Conservation (phyloP, 1,140 invertebrate genomes). For the Thrips palmi region DNA sequence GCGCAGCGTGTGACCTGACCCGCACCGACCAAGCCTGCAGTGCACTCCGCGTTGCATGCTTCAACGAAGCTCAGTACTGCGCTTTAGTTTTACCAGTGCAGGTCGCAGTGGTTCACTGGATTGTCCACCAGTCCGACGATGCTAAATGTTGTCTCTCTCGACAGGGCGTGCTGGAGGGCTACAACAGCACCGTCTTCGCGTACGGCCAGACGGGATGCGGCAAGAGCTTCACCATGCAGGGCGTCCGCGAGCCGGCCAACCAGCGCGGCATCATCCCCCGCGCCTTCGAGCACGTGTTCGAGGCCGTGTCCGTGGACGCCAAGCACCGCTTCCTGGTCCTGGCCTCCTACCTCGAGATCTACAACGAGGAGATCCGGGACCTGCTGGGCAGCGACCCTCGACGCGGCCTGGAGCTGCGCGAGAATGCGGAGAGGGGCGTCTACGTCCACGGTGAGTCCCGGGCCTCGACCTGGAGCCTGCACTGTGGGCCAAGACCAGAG, state of each 20-base stretch:
- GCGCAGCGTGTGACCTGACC: too few species aligned
- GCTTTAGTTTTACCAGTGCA: too few species aligned
- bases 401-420: conserved; percentile 55
- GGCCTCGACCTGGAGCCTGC: conserved; percentile 17
- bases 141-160: conserved; percentile 22
- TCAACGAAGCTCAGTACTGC: background rate
- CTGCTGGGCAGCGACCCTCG: conserved; percentile 46
- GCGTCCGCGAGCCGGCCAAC: conserved; percentile 29
- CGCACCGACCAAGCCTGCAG: too few species aligned
- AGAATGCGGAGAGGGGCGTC: conserved; percentile 62
- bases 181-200: conserved; percentile 74
- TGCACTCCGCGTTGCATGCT: too few species aligned
- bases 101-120: conserved; percentile 18
- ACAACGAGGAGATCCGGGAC: conserved; percentile 76
- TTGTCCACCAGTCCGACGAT: conserved; percentile 26
- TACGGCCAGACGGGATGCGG: conserved; percentile 80
- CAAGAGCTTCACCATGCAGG: conserved; percentile 70
- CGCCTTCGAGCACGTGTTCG: conserved; percentile 81
- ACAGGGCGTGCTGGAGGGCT: conserved; percentile 69
- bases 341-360: conserved; percentile 86
- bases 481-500: conserved; percentile 26
- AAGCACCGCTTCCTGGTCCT: conserved; percentile 70
- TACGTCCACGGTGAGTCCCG: conserved; percentile 50
- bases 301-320: conserved; percentile 67
- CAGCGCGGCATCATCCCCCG: conserved; percentile 65